Base-by-base conservation (phyloP, 2,797 vertebrate genomes). In the Sternotherus odoratus region DNA sequence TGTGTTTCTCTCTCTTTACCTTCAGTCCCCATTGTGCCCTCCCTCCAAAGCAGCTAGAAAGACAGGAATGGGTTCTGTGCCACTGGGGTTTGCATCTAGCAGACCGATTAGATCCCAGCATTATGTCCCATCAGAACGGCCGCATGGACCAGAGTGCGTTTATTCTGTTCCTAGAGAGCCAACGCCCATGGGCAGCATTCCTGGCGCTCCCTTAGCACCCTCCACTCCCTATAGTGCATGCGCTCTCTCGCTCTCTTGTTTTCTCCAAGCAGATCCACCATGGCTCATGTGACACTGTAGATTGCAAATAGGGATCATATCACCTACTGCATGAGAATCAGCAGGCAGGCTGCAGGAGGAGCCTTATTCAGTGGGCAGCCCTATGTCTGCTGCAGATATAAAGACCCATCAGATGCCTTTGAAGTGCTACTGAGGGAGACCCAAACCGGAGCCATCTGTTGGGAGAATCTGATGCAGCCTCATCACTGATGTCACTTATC, bases 401-500 rank as follows among this genome's bases (percentile, higher is more conserved):
- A 92, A 86, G 88, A 87, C 85, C 85, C 57, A 50, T 23, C 57
- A 54, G 36, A 48, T 63, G 66, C 53, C 39, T 84, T 87, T 51
- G 79, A 84, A 80, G 12, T 51, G 39, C 48, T 87, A 39, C 54
- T 63, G 26, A 48, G 78, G 79, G 85, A 48, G 63, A 87, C 66
- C 66, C 33, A 50, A 54, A 39, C 72, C 48, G 24, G 75, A 88
- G 66, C 66, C 74, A 77, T 80, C 39, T 75, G 33, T 39, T 49
- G 24, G 53, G n/a, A 75, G 46, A 63, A 75, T 63, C 49, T 19
- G 53, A 82, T 80, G 69, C 69, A 80, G 85, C 75, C 49, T 84
- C 66, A 33, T 89, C 66, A 57, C 53, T 50, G 72, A 79, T 39
- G 39, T 83, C 81, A 80, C 56, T 39, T 75, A 75, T 81, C 57